Evolutionary conservation across 2,797 vertebrate species (phyloP).

Genomic region (Ataeniobius toweri): DNA sequence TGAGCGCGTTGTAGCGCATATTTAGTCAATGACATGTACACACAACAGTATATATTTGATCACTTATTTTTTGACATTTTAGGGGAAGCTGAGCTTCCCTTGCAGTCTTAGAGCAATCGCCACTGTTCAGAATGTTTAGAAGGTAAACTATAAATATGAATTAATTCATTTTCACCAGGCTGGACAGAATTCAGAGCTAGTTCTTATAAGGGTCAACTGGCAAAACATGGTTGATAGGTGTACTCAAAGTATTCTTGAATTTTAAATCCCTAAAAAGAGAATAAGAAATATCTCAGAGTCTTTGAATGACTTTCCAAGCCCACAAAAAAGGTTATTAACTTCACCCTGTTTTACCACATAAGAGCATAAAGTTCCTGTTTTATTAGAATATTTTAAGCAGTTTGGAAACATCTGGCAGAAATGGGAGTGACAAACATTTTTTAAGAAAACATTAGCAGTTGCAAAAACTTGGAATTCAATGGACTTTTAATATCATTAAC

Average conservation of each 20-base stretch:
- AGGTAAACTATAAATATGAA: background rate
- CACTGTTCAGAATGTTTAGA: background rate
- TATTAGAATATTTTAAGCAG: slow-evolving; percentile 20
- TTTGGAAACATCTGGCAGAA: slow-evolving; percentile 39
- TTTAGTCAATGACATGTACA: no score
- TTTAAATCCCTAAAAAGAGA: slow-evolving; percentile 11
- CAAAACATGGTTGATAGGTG: background rate
- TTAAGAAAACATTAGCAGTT: slow-evolving; percentile 29
- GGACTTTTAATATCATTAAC: slow-evolving; percentile 59
- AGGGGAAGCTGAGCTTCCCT: no score
- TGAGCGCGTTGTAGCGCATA: no score
- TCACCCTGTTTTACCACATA: slow-evolving; percentile 48
- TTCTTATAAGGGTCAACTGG: background rate
- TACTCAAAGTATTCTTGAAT: background rate
- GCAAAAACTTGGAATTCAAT: slow-evolving; percentile 43
- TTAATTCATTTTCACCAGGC: background rate
- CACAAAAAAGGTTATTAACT: slow-evolving; percentile 23
- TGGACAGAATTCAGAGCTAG: background rate
- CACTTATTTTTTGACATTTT: no score
- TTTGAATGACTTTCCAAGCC: slow-evolving; percentile 20
- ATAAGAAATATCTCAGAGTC: slow-evolving; percentile 28
- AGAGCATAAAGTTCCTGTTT: slow-evolving; percentile 31
- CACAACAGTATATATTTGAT: no score
- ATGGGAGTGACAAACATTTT: slow-evolving; percentile 12
- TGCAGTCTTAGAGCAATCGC: no score